Conservation (phyloP, 1,140 invertebrate genomes). For the Capitella teleta region DNA sequence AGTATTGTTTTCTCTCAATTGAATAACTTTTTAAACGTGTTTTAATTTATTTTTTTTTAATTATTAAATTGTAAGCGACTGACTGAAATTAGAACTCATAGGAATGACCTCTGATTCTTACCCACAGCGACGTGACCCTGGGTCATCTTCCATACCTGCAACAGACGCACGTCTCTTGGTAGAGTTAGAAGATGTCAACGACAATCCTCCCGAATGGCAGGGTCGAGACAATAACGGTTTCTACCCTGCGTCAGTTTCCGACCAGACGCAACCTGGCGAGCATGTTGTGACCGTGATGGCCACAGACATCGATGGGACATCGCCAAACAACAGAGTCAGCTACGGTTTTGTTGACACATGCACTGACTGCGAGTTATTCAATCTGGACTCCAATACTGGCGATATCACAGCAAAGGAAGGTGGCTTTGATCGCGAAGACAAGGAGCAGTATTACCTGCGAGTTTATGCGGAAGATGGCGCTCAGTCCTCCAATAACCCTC, state of each 20-base stretch:
- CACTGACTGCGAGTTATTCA: background rate
- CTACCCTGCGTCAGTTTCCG: slow-evolving; percentile 8
- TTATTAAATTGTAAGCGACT: too few relatives aligned
- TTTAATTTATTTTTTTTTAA: too few relatives aligned
- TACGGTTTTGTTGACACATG: background rate
- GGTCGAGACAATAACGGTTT: slow-evolving; percentile 4
- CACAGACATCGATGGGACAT: slow-evolving; percentile 6
- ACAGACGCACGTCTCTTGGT: slow-evolving; percentile 8
- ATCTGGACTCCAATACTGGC: background rate
- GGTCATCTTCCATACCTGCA: too few relatives aligned
- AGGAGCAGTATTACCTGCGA: slow-evolving; percentile 85
- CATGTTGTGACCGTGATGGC: slow-evolving; percentile 6
- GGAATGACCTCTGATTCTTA: too few relatives aligned
- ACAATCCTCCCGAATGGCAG: slow-evolving; percentile 4
- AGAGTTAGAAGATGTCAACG: slow-evolving; percentile 7
- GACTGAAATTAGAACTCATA: too few relatives aligned
- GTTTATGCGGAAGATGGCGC: slow-evolving; percentile 86
- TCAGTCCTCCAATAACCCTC: slow-evolving; percentile 48
- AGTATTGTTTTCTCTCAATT: too few relatives aligned
- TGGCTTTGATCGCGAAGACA: slow-evolving; percentile 72
- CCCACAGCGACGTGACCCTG: too few relatives aligned
- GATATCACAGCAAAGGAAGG: slow-evolving; percentile 6
- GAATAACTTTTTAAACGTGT: too few relatives aligned
- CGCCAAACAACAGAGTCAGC: slow-evolving; percentile 11
- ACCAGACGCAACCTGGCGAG: slow-evolving; percentile 4